A percentile compares a stretch with the other conserved stretches of the same genome.
These are phyloP conservation scores for Dicrurus megarhynchus DNA, from an alignment of 2,113 vertebrate species.

Conservation along the genomic window DNA sequence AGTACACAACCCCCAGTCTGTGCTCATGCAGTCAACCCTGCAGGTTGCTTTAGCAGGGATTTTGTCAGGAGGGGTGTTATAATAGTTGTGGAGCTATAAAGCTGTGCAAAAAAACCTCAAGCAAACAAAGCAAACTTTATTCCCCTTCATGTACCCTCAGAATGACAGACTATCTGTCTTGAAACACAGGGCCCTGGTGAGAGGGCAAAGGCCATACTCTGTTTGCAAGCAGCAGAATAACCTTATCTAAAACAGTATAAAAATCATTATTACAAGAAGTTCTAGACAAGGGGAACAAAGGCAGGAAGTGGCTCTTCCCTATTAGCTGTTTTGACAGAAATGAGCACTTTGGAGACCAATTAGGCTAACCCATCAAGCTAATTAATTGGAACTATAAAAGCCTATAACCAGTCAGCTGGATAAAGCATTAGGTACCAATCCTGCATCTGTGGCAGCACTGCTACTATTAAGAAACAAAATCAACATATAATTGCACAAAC, in stretches of 20 bases:
- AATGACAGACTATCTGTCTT: background rate
- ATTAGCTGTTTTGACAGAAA: background rate
- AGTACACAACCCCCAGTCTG: background rate
- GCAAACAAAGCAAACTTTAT: background rate
- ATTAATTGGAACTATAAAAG: background rate
- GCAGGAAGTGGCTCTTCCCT: background rate
- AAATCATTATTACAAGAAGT: background rate
- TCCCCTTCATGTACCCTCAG: background rate
- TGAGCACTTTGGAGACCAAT: background rate
- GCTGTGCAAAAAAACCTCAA: background rate
- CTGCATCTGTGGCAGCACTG: accelerated
- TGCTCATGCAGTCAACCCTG: background rate
- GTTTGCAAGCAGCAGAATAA: background rate
- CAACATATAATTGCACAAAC: background rate
- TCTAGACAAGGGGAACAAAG: background rate
- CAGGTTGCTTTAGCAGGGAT: background rate
- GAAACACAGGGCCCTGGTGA: background rate
- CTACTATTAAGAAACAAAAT: background rate
- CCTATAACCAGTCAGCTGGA: background rate
- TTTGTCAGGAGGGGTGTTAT: background rate
- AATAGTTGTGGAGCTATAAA: accelerated
- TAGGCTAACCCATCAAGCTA: background rate
- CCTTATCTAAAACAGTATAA: background rate
- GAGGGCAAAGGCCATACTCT: background rate
- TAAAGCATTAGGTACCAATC: background rate